Evolutionary conservation across 2,797 vertebrate genomes (phyloP).

Genomic region (Lithobates pipiens): DNA sequence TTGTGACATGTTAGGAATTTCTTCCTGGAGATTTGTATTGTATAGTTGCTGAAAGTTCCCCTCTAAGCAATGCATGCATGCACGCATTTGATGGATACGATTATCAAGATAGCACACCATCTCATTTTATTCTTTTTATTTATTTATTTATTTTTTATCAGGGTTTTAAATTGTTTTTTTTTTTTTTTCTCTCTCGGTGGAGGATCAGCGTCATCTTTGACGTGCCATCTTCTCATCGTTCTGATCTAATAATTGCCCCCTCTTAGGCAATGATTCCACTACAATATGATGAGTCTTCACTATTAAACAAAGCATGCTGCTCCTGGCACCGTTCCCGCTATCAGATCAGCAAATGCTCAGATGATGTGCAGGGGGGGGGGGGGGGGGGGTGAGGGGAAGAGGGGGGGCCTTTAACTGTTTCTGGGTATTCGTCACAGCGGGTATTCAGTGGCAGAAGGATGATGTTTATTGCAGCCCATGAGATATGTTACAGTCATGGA

Average conservation of each 20-base stretch:
- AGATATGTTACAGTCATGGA: neutral
- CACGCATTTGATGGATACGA: too few species aligned
- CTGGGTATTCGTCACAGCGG: constrained; percentile 18
- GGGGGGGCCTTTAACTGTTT: constrained; percentile 48
- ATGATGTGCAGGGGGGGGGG: neutral
- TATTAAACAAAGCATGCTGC: constrained; percentile 58
- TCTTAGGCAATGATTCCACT: constrained; percentile 53
- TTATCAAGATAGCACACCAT: too few species aligned
- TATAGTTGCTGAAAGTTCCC: too few species aligned
- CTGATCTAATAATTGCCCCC: constrained; percentile 59
- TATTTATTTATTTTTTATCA: neutral
- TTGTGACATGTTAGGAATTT: too few species aligned
- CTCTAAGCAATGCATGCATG: too few species aligned
- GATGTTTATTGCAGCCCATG: neutral
- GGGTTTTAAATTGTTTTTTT: neutral
- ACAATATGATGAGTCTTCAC: constrained; percentile 60
- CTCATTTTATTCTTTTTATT: neutral
- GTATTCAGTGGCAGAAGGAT: neutral
- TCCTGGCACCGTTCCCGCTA: constrained; percentile 25
- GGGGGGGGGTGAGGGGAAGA: constrained; percentile 4
- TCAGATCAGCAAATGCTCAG: constrained; percentile 49
- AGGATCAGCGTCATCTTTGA: neutral
- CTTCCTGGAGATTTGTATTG: too few species aligned
- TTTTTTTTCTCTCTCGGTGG: neutral
- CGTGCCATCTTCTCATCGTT: constrained; percentile 31